Percentiles rank a stretch among this genome's conserved stretches.
phyloP scores from a whole-genome alignment of 2,113 vertebrate genomes.

The Pachyramphus minor region DNA sequence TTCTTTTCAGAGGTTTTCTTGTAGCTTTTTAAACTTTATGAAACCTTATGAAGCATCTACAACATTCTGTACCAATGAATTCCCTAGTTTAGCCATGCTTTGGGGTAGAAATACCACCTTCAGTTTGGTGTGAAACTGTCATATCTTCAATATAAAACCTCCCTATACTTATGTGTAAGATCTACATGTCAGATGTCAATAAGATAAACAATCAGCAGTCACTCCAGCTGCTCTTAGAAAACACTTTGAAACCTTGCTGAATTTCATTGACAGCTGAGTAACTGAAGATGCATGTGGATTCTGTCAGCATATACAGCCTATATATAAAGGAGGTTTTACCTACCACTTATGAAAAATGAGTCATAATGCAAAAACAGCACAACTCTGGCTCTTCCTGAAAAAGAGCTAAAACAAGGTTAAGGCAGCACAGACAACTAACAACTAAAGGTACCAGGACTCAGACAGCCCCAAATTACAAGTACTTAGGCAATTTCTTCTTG shows the following conservation, averaged over 20 bases:
- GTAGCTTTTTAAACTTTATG: not conserved
- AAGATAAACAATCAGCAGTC: not conserved
- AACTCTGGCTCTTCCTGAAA: not conserved
- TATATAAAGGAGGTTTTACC: not conserved
- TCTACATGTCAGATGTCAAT: not conserved
- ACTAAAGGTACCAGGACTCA: not conserved
- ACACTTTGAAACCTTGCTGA: not conserved
- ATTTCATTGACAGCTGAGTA: not conserved
- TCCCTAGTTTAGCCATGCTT: not conserved
- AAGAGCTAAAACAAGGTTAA: not conserved
- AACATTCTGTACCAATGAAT: not conserved
- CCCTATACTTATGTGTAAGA: not conserved
- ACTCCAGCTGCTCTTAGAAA: not conserved
- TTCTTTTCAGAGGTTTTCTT: not conserved
- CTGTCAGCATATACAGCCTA: not conserved
- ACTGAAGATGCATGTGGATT: not conserved
- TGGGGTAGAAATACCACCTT: not conserved
- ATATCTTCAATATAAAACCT: not conserved
- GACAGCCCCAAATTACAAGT: not conserved
- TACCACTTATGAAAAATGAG: not conserved
- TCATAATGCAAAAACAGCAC: not conserved
- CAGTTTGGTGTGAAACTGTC: not conserved
- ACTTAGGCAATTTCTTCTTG: not conserved
- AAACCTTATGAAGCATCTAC: not conserved
- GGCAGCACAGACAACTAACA: not conserved